Evolutionary conservation across 2,888 invertebrate species (phyloP), one percentile per base, ranked within the genome.

Genomic region (Athripsodes cinereus): DNA sequence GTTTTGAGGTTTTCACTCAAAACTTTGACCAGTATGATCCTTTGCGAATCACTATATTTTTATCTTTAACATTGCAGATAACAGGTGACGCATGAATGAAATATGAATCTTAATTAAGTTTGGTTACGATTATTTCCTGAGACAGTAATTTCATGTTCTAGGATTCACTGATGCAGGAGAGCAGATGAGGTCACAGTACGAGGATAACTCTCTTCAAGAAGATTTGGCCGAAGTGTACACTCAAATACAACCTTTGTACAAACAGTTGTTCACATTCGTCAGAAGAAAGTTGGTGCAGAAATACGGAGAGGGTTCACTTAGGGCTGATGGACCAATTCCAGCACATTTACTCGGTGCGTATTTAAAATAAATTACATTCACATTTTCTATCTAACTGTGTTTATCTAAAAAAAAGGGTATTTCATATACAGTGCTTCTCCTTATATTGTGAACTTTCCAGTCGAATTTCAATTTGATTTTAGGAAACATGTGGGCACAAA

Each of bases 401-500:
- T n/a, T n/a, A n/a, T n/a, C n/a, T n/a, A n/a, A n/a, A n/a, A n/a
- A n/a, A n/a, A n/a, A n/a, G n/a, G n/a, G n/a, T n/a, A n/a, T n/a
- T n/a, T n/a, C n/a, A n/a, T n/a, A n/a, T n/a, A n/a, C n/a, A n/a
- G n/a, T n/a, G n/a, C n/a, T n/a, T n/a, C n/a, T n/a, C n/a, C n/a
- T n/a, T n/a, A n/a, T n/a, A n/a, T n/a, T n/a, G n/a, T n/a, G n/a
- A n/a, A n/a, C n/a, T 26, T 26, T 26, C 26, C 3, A 10, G 26
- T 26, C 10, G 3, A 26, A 26, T 26, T 6, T 6, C 26, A 26
- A 6, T 26, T 44, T 47, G 19, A 3, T 63, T 62, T 1, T 67
- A 78, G 79, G 92, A 13, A 89, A 91, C 71, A 84, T 91, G 83
- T 92, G 91, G 91, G 86, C 86, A 0, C 91, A 92, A 69, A 86